Evolutionary conservation across 1,140 invertebrate genomes (phyloP), one percentile per base, ranked within the genome.

Genomic region (Melipona quadrifasciata): DNA sequence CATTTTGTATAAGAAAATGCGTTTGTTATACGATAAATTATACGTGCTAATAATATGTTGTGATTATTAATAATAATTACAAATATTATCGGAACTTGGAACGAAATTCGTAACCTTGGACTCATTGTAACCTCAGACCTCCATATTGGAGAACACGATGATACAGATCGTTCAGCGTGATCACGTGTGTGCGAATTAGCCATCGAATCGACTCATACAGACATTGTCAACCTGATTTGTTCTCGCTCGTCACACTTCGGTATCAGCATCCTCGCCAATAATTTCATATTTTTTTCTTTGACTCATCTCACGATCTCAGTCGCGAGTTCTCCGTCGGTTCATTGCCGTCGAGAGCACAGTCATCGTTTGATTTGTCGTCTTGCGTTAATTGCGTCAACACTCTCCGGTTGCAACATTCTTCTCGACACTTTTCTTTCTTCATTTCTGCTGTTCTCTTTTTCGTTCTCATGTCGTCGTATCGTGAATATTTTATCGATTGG

Each of bases 381-480:
- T 10, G 51, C 10, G 39, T 68, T 39, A 64, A 74, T n/a, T 65
- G 21, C 24, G 58, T 61, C n/a, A 31, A 65, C 64, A 31, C 74
- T 2, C 34, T 76, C 74, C n/a, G 57, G 14, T 76, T 19, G 77
- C 0, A 67, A 24, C 47, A n/a, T 39, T n/a, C 74, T 31, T 55
- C 55, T 47, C 39, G 39, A 61, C 10, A 47, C 24, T 64, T 58
- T 77, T 58, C 34, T 65, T 27, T 5, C 11, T 34, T 27, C 4
- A 2, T 67, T 24, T 12, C 21, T 47, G n/a, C 16, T 12, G 19
- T 73, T 27, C 19, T 31, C 3, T 12, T 51, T 53, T 68, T 55
- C 27, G 51, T 68, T 79, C n/a, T 79, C 64, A 39, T 55, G 51
- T 68, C 64, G 34, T 79, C 47, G n/a, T n/a, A n/a, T n/a, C n/a